Conservation (phyloP, 2,888 invertebrate species). For the Embidobia sp. region DNA sequence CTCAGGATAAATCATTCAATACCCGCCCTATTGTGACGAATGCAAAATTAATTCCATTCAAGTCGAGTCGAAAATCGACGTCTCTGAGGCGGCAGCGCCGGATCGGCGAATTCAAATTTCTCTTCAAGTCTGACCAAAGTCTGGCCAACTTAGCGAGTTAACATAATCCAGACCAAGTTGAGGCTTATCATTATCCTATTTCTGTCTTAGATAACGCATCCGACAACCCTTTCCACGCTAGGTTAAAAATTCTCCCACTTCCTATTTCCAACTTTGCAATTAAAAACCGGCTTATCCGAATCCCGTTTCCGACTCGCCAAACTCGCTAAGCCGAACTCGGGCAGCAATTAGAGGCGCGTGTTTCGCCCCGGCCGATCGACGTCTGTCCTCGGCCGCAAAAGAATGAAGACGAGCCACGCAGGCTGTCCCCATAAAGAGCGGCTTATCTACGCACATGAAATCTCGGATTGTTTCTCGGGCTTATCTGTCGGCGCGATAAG, state of each 20-base stretch:
- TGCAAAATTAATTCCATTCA: too few species aligned
- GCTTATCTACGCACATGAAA: slow-evolving; percentile 32
- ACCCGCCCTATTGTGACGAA: too few species aligned
- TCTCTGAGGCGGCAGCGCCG: too few species aligned
- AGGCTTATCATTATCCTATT: slow-evolving; percentile 31
- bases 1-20: too few species aligned
- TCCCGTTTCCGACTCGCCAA: background rate
- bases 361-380: slow-evolving; percentile 12
- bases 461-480: slow-evolving; percentile 40
- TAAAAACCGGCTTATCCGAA: slow-evolving; percentile 5
- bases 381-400: slow-evolving; percentile 29
- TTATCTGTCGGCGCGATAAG: slow-evolving; percentile 55
- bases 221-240: slow-evolving; percentile 9
- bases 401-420: slow-evolving; percentile 58
- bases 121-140: slow-evolving; percentile 1
- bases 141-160: background rate
- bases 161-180: slow-evolving; percentile 11
- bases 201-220: slow-evolving; percentile 24
- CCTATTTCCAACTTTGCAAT: slow-evolving; percentile 3
- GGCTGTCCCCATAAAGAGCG: slow-evolving; percentile 25
- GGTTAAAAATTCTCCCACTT: slow-evolving; percentile 8
- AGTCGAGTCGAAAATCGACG: slow-evolving; percentile 1
- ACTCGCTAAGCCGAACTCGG: background rate
- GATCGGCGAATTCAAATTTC: background rate
- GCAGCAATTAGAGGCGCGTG: background rate